Base-by-base conservation (phyloP, 2,888 invertebrate species). In the Pachydiplax longipennis region DNA sequence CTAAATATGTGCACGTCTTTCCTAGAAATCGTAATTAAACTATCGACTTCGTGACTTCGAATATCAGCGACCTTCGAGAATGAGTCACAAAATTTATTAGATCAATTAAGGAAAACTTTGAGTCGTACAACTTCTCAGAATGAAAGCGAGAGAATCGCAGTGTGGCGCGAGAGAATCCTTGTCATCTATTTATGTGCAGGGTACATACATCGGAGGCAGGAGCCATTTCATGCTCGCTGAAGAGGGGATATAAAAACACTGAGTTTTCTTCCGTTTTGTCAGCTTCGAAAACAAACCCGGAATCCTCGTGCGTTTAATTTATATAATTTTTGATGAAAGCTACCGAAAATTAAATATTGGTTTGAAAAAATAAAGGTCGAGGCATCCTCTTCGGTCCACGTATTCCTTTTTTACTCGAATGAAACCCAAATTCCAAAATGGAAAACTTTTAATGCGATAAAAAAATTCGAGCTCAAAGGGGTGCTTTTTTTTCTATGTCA, bases 371-470 rank as follows among this genome's bases (percentile, higher is more conserved):
- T n/a, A n/a, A 87, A 87, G 22, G 53, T 53, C 18, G 53, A 58
- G 82, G 48, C 48, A 58, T 87, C 87, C 61, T 87, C n/a, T 61
- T 13, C 37, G 58, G 58, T 22, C n/a, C 61, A 13, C 44, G 31
- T 83, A 48, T 31, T 18, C 18, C 48, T 87, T 61, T 87, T 40
- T 65, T 37, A 37, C 40, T 37, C 87, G 61, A 87, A 87, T 87
- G 87, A 87, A 87, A 87, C 87, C 87, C 87, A 65, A 87, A 87
- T 87, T 61, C 87, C 65, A 61, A 87, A 87, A 87, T 87, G 87
- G 87, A 61, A 87, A 87, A 87, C 87, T 87, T 87, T 87, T 87
- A 87, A 87, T 87, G 87, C 65, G 87, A 61, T 61, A 87, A 87
- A 87, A 87, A 87, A 87, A 65, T 65, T 15, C 12, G 18, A 15